These are phyloP conservation scores for Glareola pratincola DNA, from an alignment of 2,113 vertebrate species.

Conservation along the genomic window DNA sequence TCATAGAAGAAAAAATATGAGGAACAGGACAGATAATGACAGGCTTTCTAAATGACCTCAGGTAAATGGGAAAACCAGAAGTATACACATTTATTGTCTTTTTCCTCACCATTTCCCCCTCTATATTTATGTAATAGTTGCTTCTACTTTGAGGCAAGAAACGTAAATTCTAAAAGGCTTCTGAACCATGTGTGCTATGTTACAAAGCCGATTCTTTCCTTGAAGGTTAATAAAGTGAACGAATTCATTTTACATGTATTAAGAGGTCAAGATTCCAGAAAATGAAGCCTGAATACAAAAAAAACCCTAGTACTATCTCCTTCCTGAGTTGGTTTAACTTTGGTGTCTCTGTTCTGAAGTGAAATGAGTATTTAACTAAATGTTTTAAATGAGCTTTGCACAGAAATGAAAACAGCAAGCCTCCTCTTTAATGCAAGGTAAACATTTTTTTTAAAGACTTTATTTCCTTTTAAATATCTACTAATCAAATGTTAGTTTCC, in stretches of 20 bases:
- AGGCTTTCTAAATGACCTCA: background rate
- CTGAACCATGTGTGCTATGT: background rate
- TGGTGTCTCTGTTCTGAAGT: background rate
- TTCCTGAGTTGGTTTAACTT: background rate
- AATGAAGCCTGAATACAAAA: background rate
- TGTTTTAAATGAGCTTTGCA: background rate
- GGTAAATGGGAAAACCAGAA: background rate
- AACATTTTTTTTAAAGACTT: background rate
- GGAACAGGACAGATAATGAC: background rate
- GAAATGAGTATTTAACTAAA: constrained; percentile 5
- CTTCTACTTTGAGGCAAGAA: background rate
- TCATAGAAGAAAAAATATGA: background rate
- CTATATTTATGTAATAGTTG: background rate
- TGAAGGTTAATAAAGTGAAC: background rate
- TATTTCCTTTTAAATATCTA: background rate
- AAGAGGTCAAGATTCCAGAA: background rate
- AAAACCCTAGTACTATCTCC: background rate
- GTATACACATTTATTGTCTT: background rate
- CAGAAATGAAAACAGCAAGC: background rate
- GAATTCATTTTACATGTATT: background rate
- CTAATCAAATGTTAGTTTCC: background rate
- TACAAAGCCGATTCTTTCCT: background rate
- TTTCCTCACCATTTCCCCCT: background rate
- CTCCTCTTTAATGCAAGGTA: background rate
- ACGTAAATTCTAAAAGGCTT: background rate